Percentiles rank a stretch among this genome's conserved stretches.
Conservation (phyloP, 1,140 invertebrate genomes). For the Nasonia longicornis region DNA sequence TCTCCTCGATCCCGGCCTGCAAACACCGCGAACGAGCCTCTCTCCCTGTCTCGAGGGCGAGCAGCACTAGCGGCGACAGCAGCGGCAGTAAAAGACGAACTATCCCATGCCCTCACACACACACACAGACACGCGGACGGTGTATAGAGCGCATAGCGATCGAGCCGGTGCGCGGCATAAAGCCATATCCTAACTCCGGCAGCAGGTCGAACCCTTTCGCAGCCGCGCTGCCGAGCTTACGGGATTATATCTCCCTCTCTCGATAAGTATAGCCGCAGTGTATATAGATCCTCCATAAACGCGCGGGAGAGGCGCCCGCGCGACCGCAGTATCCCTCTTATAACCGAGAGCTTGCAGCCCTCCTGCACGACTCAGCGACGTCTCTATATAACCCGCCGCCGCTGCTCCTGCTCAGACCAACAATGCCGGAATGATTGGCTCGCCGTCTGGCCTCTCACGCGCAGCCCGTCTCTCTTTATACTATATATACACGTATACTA, state of each 20-base stretch:
- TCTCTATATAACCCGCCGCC: not conserved
- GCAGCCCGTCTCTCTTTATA: conserved; percentile 11
- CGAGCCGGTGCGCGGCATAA: conserved; percentile 18
- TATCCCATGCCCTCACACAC: not conserved
- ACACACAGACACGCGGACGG: not conserved
- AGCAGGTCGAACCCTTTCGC: not conserved
- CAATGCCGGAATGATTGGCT: conserved; percentile 60
- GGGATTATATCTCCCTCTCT: conserved; percentile 22
- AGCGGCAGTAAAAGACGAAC: not conserved
- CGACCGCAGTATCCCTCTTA: conserved; percentile 13
- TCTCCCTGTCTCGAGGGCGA: too few relatives aligned
- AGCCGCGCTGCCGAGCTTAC: conserved; percentile 22
- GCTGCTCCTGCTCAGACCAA: conserved; percentile 32
- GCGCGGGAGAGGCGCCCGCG: not conserved
- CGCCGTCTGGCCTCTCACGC: conserved; percentile 46
- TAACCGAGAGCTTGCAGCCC: not conserved
- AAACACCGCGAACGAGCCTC: not conserved
- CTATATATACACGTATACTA: not conserved
- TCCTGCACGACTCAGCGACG: not conserved
- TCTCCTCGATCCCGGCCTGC: too few relatives aligned
- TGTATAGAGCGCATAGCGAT: conserved; percentile 1
- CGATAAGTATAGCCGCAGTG: conserved; percentile 35
- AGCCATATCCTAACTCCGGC: conserved; percentile 22
- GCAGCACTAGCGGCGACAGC: too few relatives aligned
- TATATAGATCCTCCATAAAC: conserved; percentile 37